Percentiles rank a stretch among this genome's conserved stretches.
Evolutionary conservation across 2,888 invertebrate genomes (phyloP).

Genomic region (Sinelater perroti): DNA sequence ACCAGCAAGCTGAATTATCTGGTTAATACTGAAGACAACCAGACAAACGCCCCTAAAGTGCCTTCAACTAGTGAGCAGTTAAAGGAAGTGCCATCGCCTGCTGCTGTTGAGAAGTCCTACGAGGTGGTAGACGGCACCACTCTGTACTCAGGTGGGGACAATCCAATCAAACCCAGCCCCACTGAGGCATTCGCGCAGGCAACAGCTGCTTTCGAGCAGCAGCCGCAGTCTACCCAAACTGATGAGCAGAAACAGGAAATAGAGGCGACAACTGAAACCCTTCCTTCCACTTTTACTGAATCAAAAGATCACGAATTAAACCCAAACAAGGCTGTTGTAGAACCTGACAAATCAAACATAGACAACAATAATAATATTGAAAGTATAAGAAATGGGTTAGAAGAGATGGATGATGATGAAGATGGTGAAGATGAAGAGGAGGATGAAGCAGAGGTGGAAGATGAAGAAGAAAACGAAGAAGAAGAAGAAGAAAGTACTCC

Average conservation of each 20-base stretch:
- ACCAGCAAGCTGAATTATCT: conserved; percentile 56
- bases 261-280: no score
- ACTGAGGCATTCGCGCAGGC: conserved; percentile 10
- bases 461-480: conserved; percentile 37
- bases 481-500: conserved; percentile 14
- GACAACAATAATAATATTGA: conserved; percentile 52
- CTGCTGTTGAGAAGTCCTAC: conserved; percentile 49
- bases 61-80: conserved; percentile 37
- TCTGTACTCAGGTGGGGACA: conserved; percentile 57
- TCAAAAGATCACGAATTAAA: no score
- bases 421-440: conserved; percentile 61
- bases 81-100: conserved; percentile 38
- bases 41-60: conserved; percentile 45
- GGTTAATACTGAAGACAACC: conserved; percentile 60
- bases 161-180: conserved; percentile 17
- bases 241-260: background rate
- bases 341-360: conserved; percentile 61
- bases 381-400: no score
- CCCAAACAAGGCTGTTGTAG: conserved; percentile 32
- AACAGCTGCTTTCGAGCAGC: background rate
- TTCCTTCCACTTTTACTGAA: no score
- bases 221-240: background rate
- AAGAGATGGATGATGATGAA: conserved; percentile 45
- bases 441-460: conserved; percentile 52
- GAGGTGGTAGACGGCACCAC: conserved; percentile 76